Base-by-base conservation (phyloP, 2,888 invertebrate genomes). In the Meandrusa payeni region DNA sequence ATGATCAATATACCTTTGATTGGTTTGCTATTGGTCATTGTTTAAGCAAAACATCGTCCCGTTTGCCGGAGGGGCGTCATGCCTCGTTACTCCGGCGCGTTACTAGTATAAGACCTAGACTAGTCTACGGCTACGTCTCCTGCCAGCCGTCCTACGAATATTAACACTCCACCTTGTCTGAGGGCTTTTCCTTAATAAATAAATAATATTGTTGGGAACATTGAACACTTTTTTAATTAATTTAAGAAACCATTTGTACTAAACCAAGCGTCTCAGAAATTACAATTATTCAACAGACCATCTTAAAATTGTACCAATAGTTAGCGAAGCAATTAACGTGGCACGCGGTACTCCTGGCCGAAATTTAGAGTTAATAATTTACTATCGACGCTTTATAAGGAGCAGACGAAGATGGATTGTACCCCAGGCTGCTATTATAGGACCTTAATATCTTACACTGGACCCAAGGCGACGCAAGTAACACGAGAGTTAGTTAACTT, bases 11-110 rank as follows among this genome's bases (percentile, higher is more conserved):
- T n/a, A n/a, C n/a, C n/a, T n/a, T n/a, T n/a, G n/a, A n/a, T 33
- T 20, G 11, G 13, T 26, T 6, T 26, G 24, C 7, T 10, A 7
- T 2, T 29, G 1, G 7, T 7, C 24, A 31, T 43, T 37, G 42
- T 43, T 43, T 43, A 15, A 12, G 12, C 12, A 19, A 37, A 42
- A n/a, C n/a, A 40, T 40, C 23, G 42, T 39, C 24, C 36, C 36
- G 24, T 24, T 32, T 37, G 39, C 28, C 15, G 20, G 36, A 20
- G 42, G 58, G 57, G 57, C 32, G 59, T 51, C 54, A 57, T 52
- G 52, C 54, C 32, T 53, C 49, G 57, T 59, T 57, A 50, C 47
- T 48, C 52, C 46, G 58, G 38, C 58, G 55, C 51, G 51, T 42
- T 40, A 28, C 31, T 29, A n/a, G n/a, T n/a, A n/a, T n/a, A n/a